These are phyloP conservation scores for Cyprinodon brontotheroides DNA, from an alignment of 2,113 vertebrate genomes.

Conservation along the genomic window DNA sequence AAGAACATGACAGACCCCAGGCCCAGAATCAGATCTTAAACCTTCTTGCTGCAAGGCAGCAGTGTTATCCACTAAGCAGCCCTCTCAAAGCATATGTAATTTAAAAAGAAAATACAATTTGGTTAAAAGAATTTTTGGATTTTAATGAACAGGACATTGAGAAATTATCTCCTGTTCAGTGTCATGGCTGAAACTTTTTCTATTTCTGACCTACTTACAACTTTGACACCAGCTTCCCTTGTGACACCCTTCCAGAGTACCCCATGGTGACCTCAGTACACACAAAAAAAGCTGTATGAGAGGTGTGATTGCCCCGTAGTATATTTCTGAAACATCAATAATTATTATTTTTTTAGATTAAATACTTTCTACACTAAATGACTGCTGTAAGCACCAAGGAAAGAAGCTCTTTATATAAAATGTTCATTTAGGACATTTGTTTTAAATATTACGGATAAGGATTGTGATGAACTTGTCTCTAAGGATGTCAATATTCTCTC, in stretches of 20 bases:
- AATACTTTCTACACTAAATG: constrained; percentile 3
- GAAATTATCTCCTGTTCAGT: constrained; percentile 25
- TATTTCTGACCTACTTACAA: constrained; percentile 10
- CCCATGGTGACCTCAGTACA: constrained; percentile 69
- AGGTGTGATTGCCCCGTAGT: constrained; percentile 48
- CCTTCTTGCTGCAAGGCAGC: too few relatives aligned
- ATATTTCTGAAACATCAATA: constrained; percentile 20
- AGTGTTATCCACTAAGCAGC: too few relatives aligned
- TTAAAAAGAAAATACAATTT: not conserved
- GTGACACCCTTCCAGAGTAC: constrained; percentile 52
- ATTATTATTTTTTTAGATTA: constrained; percentile 6
- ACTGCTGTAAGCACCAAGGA: not conserved
- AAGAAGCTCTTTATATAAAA: not conserved
- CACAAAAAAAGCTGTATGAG: constrained; percentile 48
- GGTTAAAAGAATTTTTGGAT: too few relatives aligned
- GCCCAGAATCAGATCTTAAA: too few relatives aligned
- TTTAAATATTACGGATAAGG: not conserved
- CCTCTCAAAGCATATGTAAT: not conserved
- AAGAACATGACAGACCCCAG: too few relatives aligned
- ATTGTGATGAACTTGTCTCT: constrained; percentile 22
- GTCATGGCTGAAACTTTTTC: constrained; percentile 3
- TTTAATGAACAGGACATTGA: constrained; percentile 4
- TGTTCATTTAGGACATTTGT: not conserved
- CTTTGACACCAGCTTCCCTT: constrained; percentile 56
- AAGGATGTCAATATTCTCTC: constrained; percentile 9